Evolutionary conservation across 2,113 vertebrate genomes (phyloP), one percentile per base, ranked within the genome.

Genomic region (Odontophorus gujanensis): DNA sequence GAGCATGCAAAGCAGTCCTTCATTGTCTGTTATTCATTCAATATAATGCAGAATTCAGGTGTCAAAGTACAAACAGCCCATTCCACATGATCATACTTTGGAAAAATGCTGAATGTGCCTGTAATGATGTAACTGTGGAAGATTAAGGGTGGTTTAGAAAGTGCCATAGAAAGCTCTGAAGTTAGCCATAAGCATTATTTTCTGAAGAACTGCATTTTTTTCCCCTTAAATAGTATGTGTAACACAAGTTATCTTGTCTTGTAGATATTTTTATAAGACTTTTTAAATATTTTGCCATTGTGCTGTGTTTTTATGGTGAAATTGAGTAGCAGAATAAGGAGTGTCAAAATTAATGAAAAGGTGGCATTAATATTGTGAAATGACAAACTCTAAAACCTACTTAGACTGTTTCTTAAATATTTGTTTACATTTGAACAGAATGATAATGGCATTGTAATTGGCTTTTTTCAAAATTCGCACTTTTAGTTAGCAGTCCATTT

Each of bases 291-390:
- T 67, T 79, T 13, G 26, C 32, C 48, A 30, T 58, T 96, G 93
- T 72, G 25, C 24, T 25, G 6, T 92, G 63, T 55, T 90, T 85
- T 95, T 71, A 88, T 47, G 80, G 65, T 86, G 67, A 96, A 95
- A 91, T 48, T 69, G 21, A 82, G n/a, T 83, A 50, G 75, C 71
- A 82, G 79, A 95, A 95, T 94, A 75, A n/a, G 20, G 74, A 92
- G 65, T 65, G 68, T 85, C 47, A 86, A 91, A 93, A 93, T 96
- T 91, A 95, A 87, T 78, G 89, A 95, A 45, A 42, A 76, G 63
- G 43, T 95, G 88, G 83, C 71, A 81, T 91, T 96, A 94, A 75
- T 90, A 90, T 71, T 85, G 77, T 80, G 92, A 96, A 96, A 91
- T 76, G 90, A 84, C 68, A 95, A 97, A 93, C 85, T 45, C 79